phyloP scores from a whole-genome alignment of 2,797 vertebrate species.

The Monodelphis domestica region DNA sequence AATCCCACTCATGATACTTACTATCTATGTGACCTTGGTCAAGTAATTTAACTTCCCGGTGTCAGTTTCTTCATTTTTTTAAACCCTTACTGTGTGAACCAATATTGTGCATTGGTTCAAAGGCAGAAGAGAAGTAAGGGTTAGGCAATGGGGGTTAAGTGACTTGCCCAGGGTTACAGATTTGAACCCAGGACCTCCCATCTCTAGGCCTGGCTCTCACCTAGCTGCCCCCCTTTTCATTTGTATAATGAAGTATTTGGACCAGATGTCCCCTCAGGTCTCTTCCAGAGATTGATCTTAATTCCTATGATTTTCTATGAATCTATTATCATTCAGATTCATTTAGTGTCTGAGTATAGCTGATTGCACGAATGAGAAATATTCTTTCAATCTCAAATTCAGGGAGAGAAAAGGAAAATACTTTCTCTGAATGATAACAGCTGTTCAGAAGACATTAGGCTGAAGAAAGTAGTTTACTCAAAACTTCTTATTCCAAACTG shows the following conservation, averaged over 20 bases:
- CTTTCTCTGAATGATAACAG: not conserved
- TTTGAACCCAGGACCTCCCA: too few species aligned
- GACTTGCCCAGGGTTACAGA: too few species aligned
- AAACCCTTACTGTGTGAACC: too few species aligned
- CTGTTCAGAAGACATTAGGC: not conserved
- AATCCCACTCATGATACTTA: not conserved
- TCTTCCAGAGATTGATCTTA: not conserved
- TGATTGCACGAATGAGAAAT: not conserved
- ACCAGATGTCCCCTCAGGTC: not conserved
- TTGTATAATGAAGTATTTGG: not conserved
- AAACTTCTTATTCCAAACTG: constrained; percentile 10
- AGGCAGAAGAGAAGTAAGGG: too few species aligned
- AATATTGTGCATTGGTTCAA: too few species aligned
- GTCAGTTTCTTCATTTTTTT: too few species aligned
- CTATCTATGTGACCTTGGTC: not conserved
- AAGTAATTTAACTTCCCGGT: not conserved
- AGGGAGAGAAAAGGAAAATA: not conserved
- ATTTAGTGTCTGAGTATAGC: not conserved
- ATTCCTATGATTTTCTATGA: not conserved
- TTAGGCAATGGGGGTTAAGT: too few species aligned
- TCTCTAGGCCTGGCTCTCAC: too few species aligned
- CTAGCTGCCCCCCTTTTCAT: too few species aligned
- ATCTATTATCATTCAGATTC: too few species aligned
- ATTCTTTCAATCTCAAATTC: not conserved
- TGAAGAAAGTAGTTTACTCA: not conserved